These are phyloP conservation scores for Falco novaeseelandiae DNA, from an alignment of 2,797 vertebrate species.

Conservation along the genomic window DNA sequence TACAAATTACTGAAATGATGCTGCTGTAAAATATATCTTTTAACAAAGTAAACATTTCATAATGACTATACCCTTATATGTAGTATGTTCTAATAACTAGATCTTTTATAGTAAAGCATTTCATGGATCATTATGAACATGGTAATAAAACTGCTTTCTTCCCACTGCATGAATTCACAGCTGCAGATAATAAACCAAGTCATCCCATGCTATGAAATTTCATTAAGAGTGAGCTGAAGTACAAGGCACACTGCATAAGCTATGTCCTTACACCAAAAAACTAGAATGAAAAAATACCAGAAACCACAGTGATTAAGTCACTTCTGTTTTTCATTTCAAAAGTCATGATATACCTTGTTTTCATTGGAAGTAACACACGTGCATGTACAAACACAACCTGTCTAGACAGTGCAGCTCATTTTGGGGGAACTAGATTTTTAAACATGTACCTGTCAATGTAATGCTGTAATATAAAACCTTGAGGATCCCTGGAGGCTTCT, in stretches of 20 bases:
- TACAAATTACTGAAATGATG: neutral
- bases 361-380: neutral
- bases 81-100: neutral
- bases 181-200: neutral
- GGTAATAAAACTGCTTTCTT: neutral
- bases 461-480: neutral
- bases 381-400: neutral
- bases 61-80: neutral
- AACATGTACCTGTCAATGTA: neutral
- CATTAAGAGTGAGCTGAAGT: neutral
- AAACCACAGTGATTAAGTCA: neutral
- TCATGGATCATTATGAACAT: neutral
- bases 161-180: neutral
- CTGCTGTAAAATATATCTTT: neutral
- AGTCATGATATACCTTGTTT: neutral
- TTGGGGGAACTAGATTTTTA: slow-evolving; percentile 29
- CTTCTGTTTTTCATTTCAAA: neutral
- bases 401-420: neutral
- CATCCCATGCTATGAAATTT: neutral
- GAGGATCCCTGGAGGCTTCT: neutral
- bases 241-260: neutral
- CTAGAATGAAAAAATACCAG: neutral
- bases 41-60: neutral
- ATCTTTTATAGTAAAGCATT: neutral
- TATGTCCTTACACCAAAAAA: neutral